These are phyloP conservation scores for Epiperipatus broadwayi DNA, from an alignment of 2,888 invertebrate species.

Conservation along the genomic window DNA sequence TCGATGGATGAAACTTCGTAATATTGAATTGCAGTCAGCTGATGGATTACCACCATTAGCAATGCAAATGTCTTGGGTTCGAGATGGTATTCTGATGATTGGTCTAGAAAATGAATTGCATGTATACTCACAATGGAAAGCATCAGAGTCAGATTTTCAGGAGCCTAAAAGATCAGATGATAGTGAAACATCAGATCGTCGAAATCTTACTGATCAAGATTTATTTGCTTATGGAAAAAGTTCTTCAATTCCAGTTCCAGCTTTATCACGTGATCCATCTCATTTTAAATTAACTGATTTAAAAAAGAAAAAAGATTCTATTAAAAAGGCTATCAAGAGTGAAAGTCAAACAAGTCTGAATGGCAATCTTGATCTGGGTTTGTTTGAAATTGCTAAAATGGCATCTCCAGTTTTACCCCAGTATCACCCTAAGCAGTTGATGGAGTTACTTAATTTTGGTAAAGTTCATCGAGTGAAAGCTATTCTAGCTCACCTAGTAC, in stretches of 20 bases:
- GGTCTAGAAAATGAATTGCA: slow-evolving; percentile 99
- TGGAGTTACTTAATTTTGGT: slow-evolving; percentile 93
- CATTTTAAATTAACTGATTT: too few relatives aligned
- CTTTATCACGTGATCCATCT: too few relatives aligned
- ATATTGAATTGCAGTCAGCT: slow-evolving; percentile 73
- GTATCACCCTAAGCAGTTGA: slow-evolving; percentile 95
- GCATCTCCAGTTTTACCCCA: slow-evolving; percentile 95
- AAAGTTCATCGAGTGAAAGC: slow-evolving; percentile 96
- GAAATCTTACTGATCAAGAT: slow-evolving; percentile 23
- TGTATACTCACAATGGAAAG: slow-evolving; percentile 85
- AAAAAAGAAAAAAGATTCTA: too few relatives aligned
- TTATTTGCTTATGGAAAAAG: too few relatives aligned
- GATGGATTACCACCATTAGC: slow-evolving; percentile 90
- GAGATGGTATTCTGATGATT: slow-evolving; percentile 90
- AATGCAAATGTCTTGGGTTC: slow-evolving; percentile 96
- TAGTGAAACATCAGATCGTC: slow-evolving; percentile 18
- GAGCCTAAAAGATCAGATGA: slow-evolving; percentile 9
- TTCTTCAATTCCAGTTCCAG: too few relatives aligned
- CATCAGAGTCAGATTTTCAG: slow-evolving; percentile 15
- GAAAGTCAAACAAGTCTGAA: too few relatives aligned
- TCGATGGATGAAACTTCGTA: slow-evolving; percentile 84
- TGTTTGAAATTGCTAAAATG: slow-evolving; percentile 90
- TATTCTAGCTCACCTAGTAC: slow-evolving; percentile 83
- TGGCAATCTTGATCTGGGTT: slow-evolving; percentile 78
- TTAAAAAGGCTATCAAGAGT: too few relatives aligned